Evolutionary conservation across 2,888 invertebrate species (phyloP), one percentile per base, ranked within the genome.

Genomic region (Micropterix aruncella): DNA sequence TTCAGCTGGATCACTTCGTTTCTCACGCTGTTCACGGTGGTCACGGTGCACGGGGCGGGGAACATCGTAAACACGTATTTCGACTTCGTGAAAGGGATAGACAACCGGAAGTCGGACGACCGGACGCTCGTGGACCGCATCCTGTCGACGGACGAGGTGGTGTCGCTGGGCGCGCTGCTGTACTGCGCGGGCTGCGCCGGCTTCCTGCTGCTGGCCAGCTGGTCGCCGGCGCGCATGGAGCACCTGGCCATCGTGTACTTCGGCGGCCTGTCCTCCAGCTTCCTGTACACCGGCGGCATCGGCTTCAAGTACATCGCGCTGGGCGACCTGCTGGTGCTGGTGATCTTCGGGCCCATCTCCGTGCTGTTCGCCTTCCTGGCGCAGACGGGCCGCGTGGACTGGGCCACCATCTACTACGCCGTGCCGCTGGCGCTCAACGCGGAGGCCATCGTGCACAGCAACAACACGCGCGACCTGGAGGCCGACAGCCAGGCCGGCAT

Each of bases 61-160:
- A 96, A 96, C 65, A 83, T 95, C 37, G 94, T 96, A 17, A 95
- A 95, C 63, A 95, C 95, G 0, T 95, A 94, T 62, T 95, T 86
- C 61, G 95, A 96, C 64, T 96, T 87, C 60, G 80, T 89, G 19
- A 90, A 90, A 68, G 95, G 89, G 40, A 92, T 95, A 45, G 95
- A 96, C 62, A 88, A 86, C 60, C 77, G 87, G 49, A 91, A 88
- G 67, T 90, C 92, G 52, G 94, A 95, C 59, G 95, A 95, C 60
- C 76, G 94, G 57, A 94, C 91, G 52, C 70, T 95, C 44, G 94
- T 95, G n/a, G 95, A 95, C 67, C 86, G 90, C 54, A 81, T 93
- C 54, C 70, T 95, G 44, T 76, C 81, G 1, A 45, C 41, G 36
- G 71, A 74, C 55, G 78, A 86, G 73, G 83, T 95, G 38, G 90